Conservation (phyloP, 1,140 invertebrate species). For the Agrypnia vestita region DNA sequence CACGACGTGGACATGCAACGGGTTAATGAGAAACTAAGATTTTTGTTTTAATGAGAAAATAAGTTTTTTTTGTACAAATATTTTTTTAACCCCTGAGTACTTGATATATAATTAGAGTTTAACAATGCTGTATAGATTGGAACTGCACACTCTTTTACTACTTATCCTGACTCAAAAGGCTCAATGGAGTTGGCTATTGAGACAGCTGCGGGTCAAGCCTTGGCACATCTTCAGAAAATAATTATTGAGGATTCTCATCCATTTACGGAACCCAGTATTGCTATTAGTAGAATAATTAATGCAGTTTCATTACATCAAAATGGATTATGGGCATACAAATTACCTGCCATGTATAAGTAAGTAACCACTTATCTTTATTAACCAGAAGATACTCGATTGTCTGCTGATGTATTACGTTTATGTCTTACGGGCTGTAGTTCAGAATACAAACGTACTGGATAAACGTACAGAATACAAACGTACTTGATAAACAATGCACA, state of each 20-base stretch:
- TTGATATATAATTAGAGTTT: slow-evolving; percentile 36
- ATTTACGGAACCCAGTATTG: slow-evolving; percentile 62
- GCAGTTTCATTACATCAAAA: slow-evolving; percentile 72
- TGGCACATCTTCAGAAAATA: slow-evolving; percentile 67
- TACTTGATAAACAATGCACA: too few relatives aligned
- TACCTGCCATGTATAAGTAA: slow-evolving; percentile 69
- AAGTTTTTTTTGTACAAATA: too few relatives aligned
- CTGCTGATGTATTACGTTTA: too few relatives aligned
- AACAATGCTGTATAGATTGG: too few relatives aligned
- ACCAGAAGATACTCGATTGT: too few relatives aligned
- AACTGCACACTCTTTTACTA: slow-evolving; percentile 67
- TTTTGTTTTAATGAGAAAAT: too few relatives aligned
- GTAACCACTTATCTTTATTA: neutral
- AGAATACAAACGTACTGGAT: too few relatives aligned
- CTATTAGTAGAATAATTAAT: slow-evolving; percentile 67
- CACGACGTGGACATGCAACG: too few relatives aligned
- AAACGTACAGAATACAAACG: too few relatives aligned
- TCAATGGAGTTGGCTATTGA: slow-evolving; percentile 72
- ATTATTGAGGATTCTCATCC: slow-evolving; percentile 63
- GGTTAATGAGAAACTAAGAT: too few relatives aligned
- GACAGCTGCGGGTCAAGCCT: slow-evolving; percentile 72
- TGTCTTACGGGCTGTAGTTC: too few relatives aligned
- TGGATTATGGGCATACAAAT: slow-evolving; percentile 69
- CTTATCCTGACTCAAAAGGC: slow-evolving; percentile 75
- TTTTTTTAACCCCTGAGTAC: neutral